These are phyloP conservation scores for Pangasius mekongensis DNA, from an alignment of 2,797 vertebrate genomes.

Conservation along the genomic window DNA sequence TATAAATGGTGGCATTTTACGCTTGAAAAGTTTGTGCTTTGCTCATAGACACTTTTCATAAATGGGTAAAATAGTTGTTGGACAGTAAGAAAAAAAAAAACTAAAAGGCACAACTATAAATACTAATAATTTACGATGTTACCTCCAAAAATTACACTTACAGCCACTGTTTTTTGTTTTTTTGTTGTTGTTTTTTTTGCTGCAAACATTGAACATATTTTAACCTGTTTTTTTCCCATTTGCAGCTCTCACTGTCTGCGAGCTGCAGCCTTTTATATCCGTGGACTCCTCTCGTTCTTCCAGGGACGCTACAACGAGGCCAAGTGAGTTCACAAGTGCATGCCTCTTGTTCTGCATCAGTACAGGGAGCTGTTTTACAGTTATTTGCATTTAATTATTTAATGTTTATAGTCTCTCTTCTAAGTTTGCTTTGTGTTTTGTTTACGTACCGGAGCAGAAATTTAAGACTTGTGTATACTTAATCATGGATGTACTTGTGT, in stretches of 20 bases:
- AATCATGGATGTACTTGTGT: not conserved
- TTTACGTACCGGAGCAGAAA: not conserved
- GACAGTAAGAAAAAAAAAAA: no score
- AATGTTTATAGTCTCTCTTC: not conserved
- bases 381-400: not conserved
- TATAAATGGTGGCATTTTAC: not conserved
- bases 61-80: not conserved
- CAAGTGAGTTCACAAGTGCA: constrained; percentile 80
- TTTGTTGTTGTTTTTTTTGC: not conserved
- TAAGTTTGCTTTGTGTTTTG: not conserved
- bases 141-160: not conserved
- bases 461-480: not conserved
- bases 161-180: not conserved
- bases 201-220: not conserved
- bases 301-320: constrained; percentile 98
- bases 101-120: not conserved
- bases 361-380: not conserved
- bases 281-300: constrained; percentile 97
- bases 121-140: not conserved
- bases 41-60: no score
- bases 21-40: not conserved
- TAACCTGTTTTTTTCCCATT: not conserved
- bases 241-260: constrained; percentile 93
- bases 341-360: not conserved
- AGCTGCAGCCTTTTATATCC: constrained; percentile 96